These are phyloP conservation scores for Dermatophagoides farinae DNA, from an alignment of 1,140 invertebrate genomes.

Conservation along the genomic window DNA sequence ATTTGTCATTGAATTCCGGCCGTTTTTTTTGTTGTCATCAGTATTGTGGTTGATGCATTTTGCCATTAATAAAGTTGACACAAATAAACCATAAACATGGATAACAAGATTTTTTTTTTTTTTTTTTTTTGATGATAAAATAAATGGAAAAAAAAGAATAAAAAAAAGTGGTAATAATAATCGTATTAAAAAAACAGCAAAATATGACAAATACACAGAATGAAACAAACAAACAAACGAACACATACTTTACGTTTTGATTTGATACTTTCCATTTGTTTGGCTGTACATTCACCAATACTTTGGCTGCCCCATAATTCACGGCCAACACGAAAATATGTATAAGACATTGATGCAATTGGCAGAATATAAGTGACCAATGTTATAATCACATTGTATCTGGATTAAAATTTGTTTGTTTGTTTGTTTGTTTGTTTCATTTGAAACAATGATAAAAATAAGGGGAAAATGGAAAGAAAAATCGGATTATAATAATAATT, in stretches of 20 bases:
- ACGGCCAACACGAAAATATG: slow-evolving; percentile 68
- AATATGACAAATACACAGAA: neutral
- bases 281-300: slow-evolving; percentile 67
- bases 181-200: too few species aligned
- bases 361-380: slow-evolving; percentile 83
- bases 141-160: neutral
- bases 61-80: too few species aligned
- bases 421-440: neutral
- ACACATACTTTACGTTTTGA: slow-evolving; percentile 57
- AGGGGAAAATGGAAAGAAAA: neutral
- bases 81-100: too few species aligned
- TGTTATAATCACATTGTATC: slow-evolving; percentile 68
- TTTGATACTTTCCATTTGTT: slow-evolving; percentile 58
- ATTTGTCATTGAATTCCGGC: neutral
- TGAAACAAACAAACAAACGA: neutral
- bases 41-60: too few species aligned
- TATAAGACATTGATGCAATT: slow-evolving; percentile 69
- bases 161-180: neutral
- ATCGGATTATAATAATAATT: too few species aligned
- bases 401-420: too few species aligned
- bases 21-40: neutral
- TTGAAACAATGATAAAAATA: neutral
- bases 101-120: too few species aligned
- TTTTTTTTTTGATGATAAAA: too few species aligned
- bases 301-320: slow-evolving; percentile 63